Conservation (phyloP, 2,888 invertebrate species). For the Arrhopalites spinosus region DNA sequence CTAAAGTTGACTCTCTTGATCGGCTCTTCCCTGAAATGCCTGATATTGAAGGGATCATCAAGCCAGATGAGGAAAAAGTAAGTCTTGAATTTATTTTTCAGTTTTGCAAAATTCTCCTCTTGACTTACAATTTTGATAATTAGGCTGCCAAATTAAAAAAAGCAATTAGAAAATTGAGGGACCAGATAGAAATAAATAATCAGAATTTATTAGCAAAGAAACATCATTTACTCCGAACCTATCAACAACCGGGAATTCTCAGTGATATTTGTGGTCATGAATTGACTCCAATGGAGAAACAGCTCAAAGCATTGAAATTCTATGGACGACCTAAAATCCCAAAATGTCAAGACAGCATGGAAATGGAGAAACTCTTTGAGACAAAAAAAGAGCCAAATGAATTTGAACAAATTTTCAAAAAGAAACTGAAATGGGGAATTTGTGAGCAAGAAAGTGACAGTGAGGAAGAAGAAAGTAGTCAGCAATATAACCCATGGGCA, state of each 20-base stretch:
- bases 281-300: constrained; percentile 21
- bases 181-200: not conserved
- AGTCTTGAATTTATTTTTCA: too few relatives aligned
- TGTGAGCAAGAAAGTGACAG: not conserved
- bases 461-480: not conserved
- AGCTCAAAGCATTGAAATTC: constrained; percentile 15
- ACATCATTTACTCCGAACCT: constrained; percentile 34
- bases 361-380: too few relatives aligned
- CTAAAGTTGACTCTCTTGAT: constrained; percentile 8
- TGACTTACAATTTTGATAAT: too few relatives aligned
- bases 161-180: constrained; percentile 22
- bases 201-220: not conserved
- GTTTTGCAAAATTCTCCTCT: too few relatives aligned
- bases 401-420: not conserved
- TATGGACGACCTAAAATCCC: not conserved
- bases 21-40: constrained; percentile 19
- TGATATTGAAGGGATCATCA: not conserved
- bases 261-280: constrained; percentile 29
- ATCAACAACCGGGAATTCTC: constrained; percentile 31
- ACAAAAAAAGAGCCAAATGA: too few relatives aligned
- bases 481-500: too few relatives aligned
- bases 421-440: not conserved
- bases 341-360: not conserved
- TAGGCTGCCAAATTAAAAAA: constrained; percentile 7
- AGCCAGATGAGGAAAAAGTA: constrained; percentile 30